Evolutionary conservation across 2,797 vertebrate genomes (phyloP).

Genomic region (Aplochiton taeniatus): DNA sequence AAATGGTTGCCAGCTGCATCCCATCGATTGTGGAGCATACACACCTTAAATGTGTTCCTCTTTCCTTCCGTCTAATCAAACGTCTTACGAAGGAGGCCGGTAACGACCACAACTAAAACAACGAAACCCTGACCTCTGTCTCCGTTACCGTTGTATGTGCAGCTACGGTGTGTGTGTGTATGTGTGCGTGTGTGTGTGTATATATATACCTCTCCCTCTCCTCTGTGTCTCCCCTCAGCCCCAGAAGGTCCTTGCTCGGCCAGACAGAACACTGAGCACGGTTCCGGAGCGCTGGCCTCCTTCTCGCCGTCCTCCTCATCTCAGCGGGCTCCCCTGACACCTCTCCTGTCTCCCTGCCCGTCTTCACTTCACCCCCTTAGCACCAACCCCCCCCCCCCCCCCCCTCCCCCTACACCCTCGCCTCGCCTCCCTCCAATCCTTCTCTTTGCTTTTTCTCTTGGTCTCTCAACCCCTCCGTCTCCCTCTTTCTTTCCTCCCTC

Average conservation of each 20-base stretch:
- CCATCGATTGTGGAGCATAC: too few relatives aligned
- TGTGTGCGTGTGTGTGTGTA: too few relatives aligned
- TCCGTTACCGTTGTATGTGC: too few relatives aligned
- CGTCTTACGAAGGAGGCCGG: too few relatives aligned
- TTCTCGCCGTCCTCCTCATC: constrained; percentile 65
- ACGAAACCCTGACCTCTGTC: too few relatives aligned
- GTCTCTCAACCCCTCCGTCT: constrained; percentile 75
- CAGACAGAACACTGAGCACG: constrained; percentile 84
- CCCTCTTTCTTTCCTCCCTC: constrained; percentile 82
- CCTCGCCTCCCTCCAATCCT: constrained; percentile 37
- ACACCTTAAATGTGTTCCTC: too few relatives aligned
- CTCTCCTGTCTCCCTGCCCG: constrained; percentile 48
- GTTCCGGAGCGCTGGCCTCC: constrained; percentile 66
- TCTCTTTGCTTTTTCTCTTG: background rate
- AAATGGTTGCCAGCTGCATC: too few relatives aligned
- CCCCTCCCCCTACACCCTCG: constrained; percentile 22
- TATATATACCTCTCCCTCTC: background rate
- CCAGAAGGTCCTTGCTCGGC: constrained; percentile 76
- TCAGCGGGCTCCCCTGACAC: constrained; percentile 52
- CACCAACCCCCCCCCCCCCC: background rate
- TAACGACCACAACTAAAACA: too few relatives aligned
- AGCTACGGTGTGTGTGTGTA: too few relatives aligned
- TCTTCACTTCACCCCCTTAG: constrained; percentile 58
- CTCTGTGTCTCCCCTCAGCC: background rate
- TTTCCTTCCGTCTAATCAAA: too few relatives aligned